phyloP scores from a whole-genome alignment of 1,140 invertebrate species.

The Drosophila yakuba region DNA sequence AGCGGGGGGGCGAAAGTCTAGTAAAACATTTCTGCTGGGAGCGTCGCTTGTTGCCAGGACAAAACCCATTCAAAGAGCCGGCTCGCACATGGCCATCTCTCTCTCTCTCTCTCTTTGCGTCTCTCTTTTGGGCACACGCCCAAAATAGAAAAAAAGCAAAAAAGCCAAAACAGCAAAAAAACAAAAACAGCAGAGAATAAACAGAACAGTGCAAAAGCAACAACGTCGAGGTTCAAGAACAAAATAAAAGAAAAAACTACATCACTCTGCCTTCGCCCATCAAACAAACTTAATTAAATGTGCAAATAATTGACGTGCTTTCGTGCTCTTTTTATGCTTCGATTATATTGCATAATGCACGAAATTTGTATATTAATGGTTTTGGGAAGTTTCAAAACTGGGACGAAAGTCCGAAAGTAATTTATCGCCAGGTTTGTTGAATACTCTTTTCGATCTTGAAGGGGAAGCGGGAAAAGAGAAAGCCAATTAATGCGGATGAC shows the following conservation, averaged over 20 bases:
- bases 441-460: constrained; percentile 3
- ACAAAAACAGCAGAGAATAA: constrained; percentile 13
- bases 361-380: constrained; percentile 38
- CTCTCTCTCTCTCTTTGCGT: constrained; percentile 15
- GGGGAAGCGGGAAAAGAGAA: not conserved
- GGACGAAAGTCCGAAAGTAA: constrained; percentile 32
- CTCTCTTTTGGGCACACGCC: constrained; percentile 51
- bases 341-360: constrained; percentile 58
- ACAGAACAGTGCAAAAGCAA: constrained; percentile 23
- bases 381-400: constrained; percentile 3
- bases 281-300: constrained; percentile 55
- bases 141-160: constrained; percentile 49
- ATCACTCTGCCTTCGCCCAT: constrained; percentile 17
- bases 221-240: constrained; percentile 45
- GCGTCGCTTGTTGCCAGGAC: constrained; percentile 49
- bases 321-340: constrained; percentile 43
- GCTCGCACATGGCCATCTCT: constrained; percentile 28
- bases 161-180: constrained; percentile 34
- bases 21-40: constrained; percentile 25
- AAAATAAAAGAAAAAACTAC: constrained; percentile 33
- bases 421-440: constrained; percentile 5
- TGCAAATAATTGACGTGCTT: constrained; percentile 58
- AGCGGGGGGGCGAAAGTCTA: not conserved
- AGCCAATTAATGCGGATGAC: constrained; percentile 4
- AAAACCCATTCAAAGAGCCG: constrained; percentile 32